These are phyloP conservation scores for Dusona sp. DNA, from an alignment of 2,888 invertebrate species.

Conservation along the genomic window DNA sequence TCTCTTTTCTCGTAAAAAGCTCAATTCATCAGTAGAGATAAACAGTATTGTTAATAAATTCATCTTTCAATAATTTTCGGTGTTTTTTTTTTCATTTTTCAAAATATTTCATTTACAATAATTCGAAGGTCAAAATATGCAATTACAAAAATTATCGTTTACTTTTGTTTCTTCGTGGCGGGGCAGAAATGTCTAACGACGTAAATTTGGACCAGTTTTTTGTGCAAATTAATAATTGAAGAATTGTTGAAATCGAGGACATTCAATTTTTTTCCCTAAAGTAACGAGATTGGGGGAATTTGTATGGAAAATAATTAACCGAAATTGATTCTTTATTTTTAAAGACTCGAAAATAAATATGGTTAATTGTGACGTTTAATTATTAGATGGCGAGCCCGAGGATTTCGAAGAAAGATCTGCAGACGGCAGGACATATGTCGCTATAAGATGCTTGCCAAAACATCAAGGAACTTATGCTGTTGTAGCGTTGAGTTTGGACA, in stretches of 20 bases:
- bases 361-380: neutral
- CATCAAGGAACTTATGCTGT: constrained; percentile 85
- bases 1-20: neutral
- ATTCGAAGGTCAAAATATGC: neutral
- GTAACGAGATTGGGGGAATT: neutral
- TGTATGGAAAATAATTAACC: neutral
- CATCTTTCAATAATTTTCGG: neutral
- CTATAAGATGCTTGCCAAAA: constrained; percentile 84
- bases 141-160: neutral
- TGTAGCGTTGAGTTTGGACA: constrained; percentile 84
- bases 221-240: neutral
- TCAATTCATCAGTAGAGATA: neutral
- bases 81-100: neutral
- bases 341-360: neutral
- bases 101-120: neutral
- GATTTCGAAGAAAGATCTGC: constrained; percentile 76
- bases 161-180: neutral
- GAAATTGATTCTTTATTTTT: neutral
- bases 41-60: neutral
- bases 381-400: constrained; percentile 64
- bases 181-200: neutral
- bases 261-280: neutral
- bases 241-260: neutral
- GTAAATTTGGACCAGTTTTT: neutral
- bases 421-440: constrained; percentile 85